Evolutionary conservation across 2,888 invertebrate genomes (phyloP).

Genomic region (Mythimna ferrago): DNA sequence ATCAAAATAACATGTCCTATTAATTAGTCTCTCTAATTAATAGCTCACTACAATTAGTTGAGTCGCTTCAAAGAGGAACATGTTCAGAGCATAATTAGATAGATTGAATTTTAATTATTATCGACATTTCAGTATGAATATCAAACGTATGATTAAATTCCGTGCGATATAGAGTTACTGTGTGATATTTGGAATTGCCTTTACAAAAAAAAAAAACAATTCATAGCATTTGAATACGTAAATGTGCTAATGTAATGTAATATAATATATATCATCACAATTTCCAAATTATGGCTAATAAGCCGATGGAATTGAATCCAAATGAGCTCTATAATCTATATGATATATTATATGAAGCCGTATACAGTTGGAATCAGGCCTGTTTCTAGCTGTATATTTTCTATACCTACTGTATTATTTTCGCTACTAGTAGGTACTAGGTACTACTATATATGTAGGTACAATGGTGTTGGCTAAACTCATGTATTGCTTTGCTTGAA

Average conservation of each 20-base stretch:
- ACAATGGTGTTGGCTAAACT: background rate
- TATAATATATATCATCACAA: background rate
- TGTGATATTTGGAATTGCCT: slow-evolving; percentile 12
- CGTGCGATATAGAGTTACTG: background rate
- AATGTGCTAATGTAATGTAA: background rate
- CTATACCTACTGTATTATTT: background rate
- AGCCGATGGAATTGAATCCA: slow-evolving; percentile 6
- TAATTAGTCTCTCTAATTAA: slow-evolving; percentile 39
- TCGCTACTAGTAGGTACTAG: no score
- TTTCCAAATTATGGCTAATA: slow-evolving; percentile 10
- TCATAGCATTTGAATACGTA: background rate
- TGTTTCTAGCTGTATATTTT: slow-evolving; percentile 6
- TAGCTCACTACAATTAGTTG: slow-evolving; percentile 23
- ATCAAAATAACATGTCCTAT: slow-evolving; percentile 9
- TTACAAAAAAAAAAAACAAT: slow-evolving; percentile 12
- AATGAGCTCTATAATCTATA: background rate
- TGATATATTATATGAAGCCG: background rate
- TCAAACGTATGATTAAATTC: slow-evolving; percentile 15
- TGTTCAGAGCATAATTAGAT: slow-evolving; percentile 36
- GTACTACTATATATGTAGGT: no score
- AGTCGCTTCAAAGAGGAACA: slow-evolving; percentile 28
- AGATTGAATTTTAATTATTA: slow-evolving; percentile 38
- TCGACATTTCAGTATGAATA: background rate
- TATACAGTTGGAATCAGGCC: no score
- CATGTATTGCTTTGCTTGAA: background rate